phyloP scores from a whole-genome alignment of 1,140 invertebrate species.

The Heliconius eleuchia region DNA sequence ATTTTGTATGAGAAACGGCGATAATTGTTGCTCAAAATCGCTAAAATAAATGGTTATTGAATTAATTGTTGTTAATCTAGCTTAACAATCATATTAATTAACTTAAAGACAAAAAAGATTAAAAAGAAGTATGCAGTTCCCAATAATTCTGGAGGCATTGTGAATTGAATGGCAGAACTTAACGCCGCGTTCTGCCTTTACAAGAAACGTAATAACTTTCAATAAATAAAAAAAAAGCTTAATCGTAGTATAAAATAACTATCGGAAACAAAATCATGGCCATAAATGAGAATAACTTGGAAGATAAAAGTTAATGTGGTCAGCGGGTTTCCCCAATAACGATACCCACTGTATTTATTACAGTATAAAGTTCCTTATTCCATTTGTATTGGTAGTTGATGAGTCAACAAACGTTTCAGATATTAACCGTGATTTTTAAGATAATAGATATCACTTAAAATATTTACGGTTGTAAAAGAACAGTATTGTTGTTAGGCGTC shows the following conservation, averaged over 20 bases:
- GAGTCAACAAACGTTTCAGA: not conserved
- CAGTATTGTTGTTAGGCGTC: too few species aligned
- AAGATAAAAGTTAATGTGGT: conserved; percentile 8
- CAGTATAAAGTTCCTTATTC: not conserved
- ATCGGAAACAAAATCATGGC: not conserved
- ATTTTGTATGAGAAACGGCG: conserved; percentile 73
- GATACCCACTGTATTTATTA: not conserved
- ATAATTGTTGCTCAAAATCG: conserved; percentile 76
- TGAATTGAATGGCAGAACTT: too few species aligned
- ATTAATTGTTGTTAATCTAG: not conserved
- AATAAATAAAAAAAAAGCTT: too few species aligned
- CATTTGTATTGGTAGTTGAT: not conserved
- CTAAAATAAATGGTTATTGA: conserved; percentile 45
- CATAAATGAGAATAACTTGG: not conserved
- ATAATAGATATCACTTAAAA: too few species aligned
- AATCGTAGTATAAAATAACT: not conserved
- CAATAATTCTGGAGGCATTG: too few species aligned
- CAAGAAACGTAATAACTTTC: too few species aligned
- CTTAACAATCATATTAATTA: too few species aligned
- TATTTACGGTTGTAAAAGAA: too few species aligned
- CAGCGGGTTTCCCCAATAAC: not conserved
- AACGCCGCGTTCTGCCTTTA: too few species aligned
- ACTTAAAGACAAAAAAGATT: too few species aligned
- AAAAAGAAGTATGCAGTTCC: too few species aligned
- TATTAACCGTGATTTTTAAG: not conserved